Percentiles rank a stretch among this genome's conserved stretches.
phyloP scores from a whole-genome alignment of 2,888 invertebrate species.

The Micoletzkya japonica region DNA sequence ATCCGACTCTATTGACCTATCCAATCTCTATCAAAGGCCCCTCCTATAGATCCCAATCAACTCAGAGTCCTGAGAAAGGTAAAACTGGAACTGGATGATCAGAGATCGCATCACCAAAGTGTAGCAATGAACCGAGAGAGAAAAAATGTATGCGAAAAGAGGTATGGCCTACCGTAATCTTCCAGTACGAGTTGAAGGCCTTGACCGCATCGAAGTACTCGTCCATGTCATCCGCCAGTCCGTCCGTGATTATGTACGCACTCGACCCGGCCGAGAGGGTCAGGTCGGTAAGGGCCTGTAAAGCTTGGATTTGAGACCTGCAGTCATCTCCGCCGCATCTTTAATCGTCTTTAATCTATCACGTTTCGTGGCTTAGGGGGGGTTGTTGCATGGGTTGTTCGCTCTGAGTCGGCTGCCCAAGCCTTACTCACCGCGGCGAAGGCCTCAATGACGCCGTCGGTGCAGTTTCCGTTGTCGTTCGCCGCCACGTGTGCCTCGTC shows the following conservation, averaged over 20 bases:
- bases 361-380: no score
- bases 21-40: no score
- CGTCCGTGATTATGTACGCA: conserved; percentile 54
- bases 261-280: conserved; percentile 37
- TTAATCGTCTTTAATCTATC: no score
- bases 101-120: neutral
- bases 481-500: no score
- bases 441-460: conserved; percentile 39
- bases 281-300: conserved; percentile 37
- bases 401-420: no score
- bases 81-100: no score
- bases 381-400: no score
- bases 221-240: conserved; percentile 43
- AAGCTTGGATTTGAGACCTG: neutral
- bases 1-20: no score
- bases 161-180: conserved; percentile 37
- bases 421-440: conserved; percentile 20
- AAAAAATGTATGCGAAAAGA: neutral
- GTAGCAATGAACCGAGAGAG: neutral
- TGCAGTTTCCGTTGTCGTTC: conserved; percentile 36
- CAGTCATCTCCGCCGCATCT: no score
- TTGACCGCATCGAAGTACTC: conserved; percentile 39
- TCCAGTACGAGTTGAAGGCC: conserved; percentile 45
- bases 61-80: no score
- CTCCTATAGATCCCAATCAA: no score